phyloP scores from a whole-genome alignment of 1,140 invertebrate genomes.

The Heliconius eleuchia region DNA sequence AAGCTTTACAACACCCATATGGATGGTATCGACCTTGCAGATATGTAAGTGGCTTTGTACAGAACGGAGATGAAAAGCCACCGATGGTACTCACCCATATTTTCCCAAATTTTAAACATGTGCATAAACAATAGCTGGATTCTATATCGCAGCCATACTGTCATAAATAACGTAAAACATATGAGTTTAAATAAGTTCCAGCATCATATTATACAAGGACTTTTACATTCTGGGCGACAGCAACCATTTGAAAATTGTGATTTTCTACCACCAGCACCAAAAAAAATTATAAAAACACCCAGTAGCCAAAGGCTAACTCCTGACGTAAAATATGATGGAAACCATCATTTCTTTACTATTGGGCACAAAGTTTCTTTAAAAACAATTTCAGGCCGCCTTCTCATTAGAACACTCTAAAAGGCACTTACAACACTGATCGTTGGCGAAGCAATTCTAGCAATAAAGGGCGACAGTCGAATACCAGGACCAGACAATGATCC shows the following conservation, averaged over 20 bases:
- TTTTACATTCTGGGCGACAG: conserved; percentile 29
- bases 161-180: conserved; percentile 26
- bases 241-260: conserved; percentile 32
- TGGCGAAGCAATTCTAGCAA: no score
- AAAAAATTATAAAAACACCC: conserved; percentile 20
- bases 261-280: conserved; percentile 29
- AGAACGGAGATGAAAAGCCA: no score
- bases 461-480: no score
- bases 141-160: conserved; percentile 39
- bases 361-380: conserved; percentile 17
- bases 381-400: no score
- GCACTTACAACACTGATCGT: no score
- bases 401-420: no score
- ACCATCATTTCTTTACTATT: conserved; percentile 41
- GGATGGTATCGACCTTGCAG: no score
- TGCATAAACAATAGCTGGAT: conserved; percentile 38
- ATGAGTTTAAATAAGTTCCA: conserved; percentile 23
- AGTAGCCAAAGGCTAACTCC: conserved; percentile 10
- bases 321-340: conserved; percentile 38
- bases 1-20: conserved; percentile 43
- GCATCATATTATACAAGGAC: conserved; percentile 3
- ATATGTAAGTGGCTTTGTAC: no score
- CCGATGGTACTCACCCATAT: no score
- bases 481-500: no score
- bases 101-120: no score